These are phyloP conservation scores for Sipha flava DNA, from an alignment of 1,140 invertebrate genomes.

Conservation along the genomic window DNA sequence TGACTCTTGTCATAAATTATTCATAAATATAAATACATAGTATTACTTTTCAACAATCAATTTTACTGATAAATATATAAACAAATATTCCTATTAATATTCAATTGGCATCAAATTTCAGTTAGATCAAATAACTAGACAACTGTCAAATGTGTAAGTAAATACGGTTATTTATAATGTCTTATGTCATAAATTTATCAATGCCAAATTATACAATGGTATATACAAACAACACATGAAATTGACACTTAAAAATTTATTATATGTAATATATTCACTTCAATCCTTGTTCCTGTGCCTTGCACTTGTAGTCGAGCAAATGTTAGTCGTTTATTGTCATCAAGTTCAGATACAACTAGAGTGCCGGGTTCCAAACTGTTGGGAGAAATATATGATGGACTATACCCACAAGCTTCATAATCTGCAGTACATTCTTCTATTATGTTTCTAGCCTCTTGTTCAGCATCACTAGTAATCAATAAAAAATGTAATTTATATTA, in stretches of 20 bases:
- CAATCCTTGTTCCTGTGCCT: conserved; percentile 49
- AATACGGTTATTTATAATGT: conserved; percentile 15
- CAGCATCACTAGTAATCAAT: conserved; percentile 39
- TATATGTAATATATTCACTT: conserved; percentile 38
- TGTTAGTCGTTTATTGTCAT: conserved; percentile 68
- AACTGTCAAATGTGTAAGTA: neutral
- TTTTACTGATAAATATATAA: neutral
- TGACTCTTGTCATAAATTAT: neutral
- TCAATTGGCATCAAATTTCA: conserved; percentile 5
- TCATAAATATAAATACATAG: neutral
- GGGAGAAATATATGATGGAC: conserved; percentile 61
- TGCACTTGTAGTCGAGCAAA: conserved; percentile 60
- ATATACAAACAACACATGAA: neutral
- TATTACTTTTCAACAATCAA: neutral
- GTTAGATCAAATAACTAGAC: conserved; percentile 2
- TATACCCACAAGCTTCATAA: conserved; percentile 75
- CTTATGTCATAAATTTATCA: neutral
- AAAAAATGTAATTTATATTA: neutral
- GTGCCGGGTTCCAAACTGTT: conserved; percentile 73
- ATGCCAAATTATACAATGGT: neutral
- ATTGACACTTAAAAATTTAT: conserved; percentile 11
- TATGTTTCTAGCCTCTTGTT: conserved; percentile 48
- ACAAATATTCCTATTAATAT: neutral
- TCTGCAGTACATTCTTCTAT: conserved; percentile 57
- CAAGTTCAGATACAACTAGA: conserved; percentile 65